Evolutionary conservation across 2,888 invertebrate genomes (phyloP).

Genomic region (Nebria salina): DNA sequence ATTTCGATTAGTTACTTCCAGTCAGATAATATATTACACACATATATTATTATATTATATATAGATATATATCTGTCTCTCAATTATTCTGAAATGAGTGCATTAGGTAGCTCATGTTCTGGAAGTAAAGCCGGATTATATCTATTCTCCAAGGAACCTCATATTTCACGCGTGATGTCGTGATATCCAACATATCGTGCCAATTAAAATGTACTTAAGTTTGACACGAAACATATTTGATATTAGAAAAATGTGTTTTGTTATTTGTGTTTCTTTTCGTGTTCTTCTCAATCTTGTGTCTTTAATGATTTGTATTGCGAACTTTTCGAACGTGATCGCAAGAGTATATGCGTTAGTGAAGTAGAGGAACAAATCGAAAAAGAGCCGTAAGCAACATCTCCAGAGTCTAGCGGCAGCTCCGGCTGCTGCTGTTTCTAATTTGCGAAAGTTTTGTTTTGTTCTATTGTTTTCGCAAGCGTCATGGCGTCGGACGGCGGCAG

Average conservation of each 20-base stretch:
- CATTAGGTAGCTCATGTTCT: not conserved
- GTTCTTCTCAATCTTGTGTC: not conserved
- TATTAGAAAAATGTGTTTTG: not conserved
- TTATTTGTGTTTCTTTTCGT: not conserved
- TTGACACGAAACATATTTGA: not conserved
- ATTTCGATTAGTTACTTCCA: too few species aligned
- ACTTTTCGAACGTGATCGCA: not conserved
- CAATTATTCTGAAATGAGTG: not conserved
- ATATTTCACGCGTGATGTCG: conserved; percentile 23
- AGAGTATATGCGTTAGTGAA: not conserved
- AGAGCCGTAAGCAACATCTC: conserved; percentile 1
- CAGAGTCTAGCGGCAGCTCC: conserved; percentile 4
- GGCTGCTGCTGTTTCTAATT: conserved; percentile 37
- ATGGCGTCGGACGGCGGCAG: conserved; percentile 52
- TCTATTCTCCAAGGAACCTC: conserved; percentile 21
- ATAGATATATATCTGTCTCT: not conserved
- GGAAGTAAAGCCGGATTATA: conserved; percentile 40
- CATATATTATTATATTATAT: not conserved
- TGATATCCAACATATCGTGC: conserved; percentile 26
- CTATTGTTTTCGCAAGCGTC: conserved; percentile 54
- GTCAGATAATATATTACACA: not conserved
- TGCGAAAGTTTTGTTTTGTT: conserved; percentile 52
- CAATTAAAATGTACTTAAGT: conserved; percentile 44
- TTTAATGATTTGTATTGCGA: not conserved
- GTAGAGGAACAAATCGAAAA: conserved; percentile 1